These are phyloP conservation scores for Notodonta ziczac DNA, from an alignment of 2,888 invertebrate species.

Conservation along the genomic window DNA sequence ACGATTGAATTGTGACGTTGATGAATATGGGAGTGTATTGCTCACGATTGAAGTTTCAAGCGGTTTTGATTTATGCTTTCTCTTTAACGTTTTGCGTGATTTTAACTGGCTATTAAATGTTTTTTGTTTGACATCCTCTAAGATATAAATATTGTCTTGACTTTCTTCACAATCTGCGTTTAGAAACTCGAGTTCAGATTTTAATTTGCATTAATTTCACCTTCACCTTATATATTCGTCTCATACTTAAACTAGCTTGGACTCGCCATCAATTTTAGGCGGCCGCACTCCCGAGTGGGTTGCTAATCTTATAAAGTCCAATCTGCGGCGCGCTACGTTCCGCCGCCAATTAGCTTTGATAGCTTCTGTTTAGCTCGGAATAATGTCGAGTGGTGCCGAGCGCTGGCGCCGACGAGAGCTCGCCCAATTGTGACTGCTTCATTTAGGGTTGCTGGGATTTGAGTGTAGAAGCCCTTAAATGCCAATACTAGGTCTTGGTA, in stretches of 20 bases:
- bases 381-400: conserved; percentile 42
- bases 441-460: conserved; percentile 31
- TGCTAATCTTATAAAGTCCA: conserved; percentile 58
- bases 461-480: conserved; percentile 2
- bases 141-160: no score
- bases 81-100: background rate
- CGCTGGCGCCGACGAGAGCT: conserved; percentile 18
- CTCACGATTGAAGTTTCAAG: background rate
- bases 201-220: no score
- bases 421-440: conserved; percentile 28
- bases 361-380: conserved; percentile 53
- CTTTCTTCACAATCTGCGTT: no score
- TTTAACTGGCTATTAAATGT: background rate
- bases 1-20: conserved; percentile 25
- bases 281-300: conserved; percentile 35
- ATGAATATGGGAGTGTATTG: conserved; percentile 19
- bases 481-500: background rate
- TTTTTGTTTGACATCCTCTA: conserved; percentile 1
- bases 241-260: conserved; percentile 19
- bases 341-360: conserved; percentile 66
- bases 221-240: background rate
- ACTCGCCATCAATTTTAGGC: conserved; percentile 25
- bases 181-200: no score
- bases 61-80: background rate
- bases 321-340: conserved; percentile 58